Evolutionary conservation across 2,888 invertebrate genomes (phyloP).

Genomic region (Chromoteleia sp.): DNA sequence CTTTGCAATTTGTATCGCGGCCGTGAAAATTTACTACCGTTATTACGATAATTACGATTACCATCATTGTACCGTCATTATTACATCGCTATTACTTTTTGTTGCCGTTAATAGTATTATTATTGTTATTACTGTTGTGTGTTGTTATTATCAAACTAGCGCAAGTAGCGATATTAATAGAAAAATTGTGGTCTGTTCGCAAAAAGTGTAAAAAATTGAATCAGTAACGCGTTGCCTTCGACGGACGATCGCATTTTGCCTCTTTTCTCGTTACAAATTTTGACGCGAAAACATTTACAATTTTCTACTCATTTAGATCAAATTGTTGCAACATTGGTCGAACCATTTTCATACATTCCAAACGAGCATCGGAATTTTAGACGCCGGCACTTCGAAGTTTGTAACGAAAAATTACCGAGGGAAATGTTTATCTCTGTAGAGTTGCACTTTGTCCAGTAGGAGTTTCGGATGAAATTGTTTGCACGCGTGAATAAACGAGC

Average conservation of each 20-base stretch:
- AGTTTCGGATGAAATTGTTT: slow-evolving; percentile 1
- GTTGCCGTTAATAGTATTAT: slow-evolving; percentile 70
- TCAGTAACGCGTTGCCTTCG: slow-evolving; percentile 27
- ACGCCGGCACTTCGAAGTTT: slow-evolving; percentile 7
- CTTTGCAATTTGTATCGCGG: slow-evolving; percentile 36
- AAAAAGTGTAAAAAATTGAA: slow-evolving; percentile 4
- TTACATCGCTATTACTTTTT: slow-evolving; percentile 54
- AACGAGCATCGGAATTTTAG: slow-evolving; percentile 17
- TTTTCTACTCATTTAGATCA: slow-evolving; percentile 13
- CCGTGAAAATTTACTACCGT: slow-evolving; percentile 41
- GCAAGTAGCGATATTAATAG: slow-evolving; percentile 24
- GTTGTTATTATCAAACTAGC: slow-evolving; percentile 53
- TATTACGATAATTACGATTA: slow-evolving; percentile 38
- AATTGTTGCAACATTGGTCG: not conserved
- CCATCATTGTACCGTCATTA: slow-evolving; percentile 28
- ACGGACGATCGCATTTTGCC: slow-evolving; percentile 14
- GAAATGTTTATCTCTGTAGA: slow-evolving; percentile 9
- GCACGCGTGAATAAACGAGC: slow-evolving; percentile 17
- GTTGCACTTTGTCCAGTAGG: slow-evolving; percentile 3
- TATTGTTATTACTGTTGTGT: slow-evolving; percentile 63
- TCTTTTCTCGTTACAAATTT: slow-evolving; percentile 27
- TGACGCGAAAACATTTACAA: slow-evolving; percentile 5
- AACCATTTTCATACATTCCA: slow-evolving; percentile 28
- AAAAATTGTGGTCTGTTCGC: slow-evolving; percentile 25
- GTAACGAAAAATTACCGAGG: slow-evolving; percentile 4